Conservation (phyloP, 1,140 invertebrate species). For the Thalassaphorura encarpata region DNA sequence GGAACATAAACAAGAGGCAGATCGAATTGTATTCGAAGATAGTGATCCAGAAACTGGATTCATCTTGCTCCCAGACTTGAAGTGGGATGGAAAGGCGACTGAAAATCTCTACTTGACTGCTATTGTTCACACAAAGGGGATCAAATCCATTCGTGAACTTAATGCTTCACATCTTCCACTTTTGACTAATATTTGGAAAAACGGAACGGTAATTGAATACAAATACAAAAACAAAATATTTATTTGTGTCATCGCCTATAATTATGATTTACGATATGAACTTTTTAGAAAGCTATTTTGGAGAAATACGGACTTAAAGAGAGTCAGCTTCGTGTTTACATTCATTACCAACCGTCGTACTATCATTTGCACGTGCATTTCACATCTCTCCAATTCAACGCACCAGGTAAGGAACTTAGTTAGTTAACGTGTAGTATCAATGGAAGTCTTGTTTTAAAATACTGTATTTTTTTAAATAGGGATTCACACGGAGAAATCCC, state of each 20-base stretch:
- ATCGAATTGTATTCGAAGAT: constrained; percentile 79
- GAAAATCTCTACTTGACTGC: constrained; percentile 75
- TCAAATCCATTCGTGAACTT: constrained; percentile 78
- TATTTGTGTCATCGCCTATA: constrained; percentile 2
- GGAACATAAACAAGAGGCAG: constrained; percentile 76
- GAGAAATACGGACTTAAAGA: constrained; percentile 64
- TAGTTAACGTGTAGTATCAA: background rate
- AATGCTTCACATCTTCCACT: constrained; percentile 64
- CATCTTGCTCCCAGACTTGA: constrained; percentile 79
- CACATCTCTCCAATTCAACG: constrained; percentile 67
- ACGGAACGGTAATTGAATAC: constrained; percentile 50
- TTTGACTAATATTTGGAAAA: constrained; percentile 65
- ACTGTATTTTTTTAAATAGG: constrained; percentile 38
- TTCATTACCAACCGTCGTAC: constrained; percentile 95
- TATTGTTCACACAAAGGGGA: constrained; percentile 56
- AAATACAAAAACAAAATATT: constrained; percentile 7
- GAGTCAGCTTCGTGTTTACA: constrained; percentile 67
- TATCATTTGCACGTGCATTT: constrained; percentile 96
- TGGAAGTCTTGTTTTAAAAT: constrained; percentile 5
- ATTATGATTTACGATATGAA: constrained; percentile 3
- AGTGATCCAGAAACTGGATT: constrained; percentile 68
- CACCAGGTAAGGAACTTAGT: constrained; percentile 50
- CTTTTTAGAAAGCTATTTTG: constrained; percentile 54
- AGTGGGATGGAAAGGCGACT: constrained; percentile 74
- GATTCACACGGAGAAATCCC: constrained; percentile 67